Percentiles rank a stretch among this genome's conserved stretches.
phyloP scores from a whole-genome alignment of 2,888 invertebrate species.

The Eueremaeus valkanovi region DNA sequence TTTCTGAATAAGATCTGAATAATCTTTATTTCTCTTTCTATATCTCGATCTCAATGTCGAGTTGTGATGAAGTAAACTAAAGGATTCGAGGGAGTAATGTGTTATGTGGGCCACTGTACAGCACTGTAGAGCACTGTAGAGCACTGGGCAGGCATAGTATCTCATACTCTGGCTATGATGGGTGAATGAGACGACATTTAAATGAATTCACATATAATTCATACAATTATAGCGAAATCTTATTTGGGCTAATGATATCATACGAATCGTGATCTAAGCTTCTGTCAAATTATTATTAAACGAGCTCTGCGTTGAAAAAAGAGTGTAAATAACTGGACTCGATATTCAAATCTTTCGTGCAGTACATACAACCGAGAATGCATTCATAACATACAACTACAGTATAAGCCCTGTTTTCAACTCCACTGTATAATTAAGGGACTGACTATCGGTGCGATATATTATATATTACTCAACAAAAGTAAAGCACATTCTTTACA shows the following conservation, averaged over 20 bases:
- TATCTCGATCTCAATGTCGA: slow-evolving; percentile 28
- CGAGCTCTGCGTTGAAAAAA: not conserved
- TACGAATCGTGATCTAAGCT: not conserved
- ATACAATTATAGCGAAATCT: not conserved
- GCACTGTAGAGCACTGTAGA: not conserved
- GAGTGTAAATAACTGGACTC: not conserved
- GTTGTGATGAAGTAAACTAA: slow-evolving; percentile 6
- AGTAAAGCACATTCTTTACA: not conserved
- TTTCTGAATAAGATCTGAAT: not conserved
- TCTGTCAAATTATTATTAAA: not conserved
- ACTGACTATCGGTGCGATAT: not conserved
- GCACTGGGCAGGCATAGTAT: not conserved
- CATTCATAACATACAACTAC: not conserved
- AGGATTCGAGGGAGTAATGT: not conserved
- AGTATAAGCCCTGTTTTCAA: not conserved
- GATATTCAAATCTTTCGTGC: not conserved
- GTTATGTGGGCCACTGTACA: slow-evolving; percentile 26
- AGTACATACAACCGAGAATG: not conserved
- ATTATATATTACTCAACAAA: too few relatives aligned
- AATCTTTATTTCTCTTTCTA: slow-evolving; percentile 16
- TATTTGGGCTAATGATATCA: slow-evolving; percentile 27
- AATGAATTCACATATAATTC: not conserved
- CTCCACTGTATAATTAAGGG: not conserved
- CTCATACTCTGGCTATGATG: not conserved
- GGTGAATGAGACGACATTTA: not conserved